Base-by-base conservation (phyloP, 2,113 vertebrate genomes). In the Diphyllodes magnificus region DNA sequence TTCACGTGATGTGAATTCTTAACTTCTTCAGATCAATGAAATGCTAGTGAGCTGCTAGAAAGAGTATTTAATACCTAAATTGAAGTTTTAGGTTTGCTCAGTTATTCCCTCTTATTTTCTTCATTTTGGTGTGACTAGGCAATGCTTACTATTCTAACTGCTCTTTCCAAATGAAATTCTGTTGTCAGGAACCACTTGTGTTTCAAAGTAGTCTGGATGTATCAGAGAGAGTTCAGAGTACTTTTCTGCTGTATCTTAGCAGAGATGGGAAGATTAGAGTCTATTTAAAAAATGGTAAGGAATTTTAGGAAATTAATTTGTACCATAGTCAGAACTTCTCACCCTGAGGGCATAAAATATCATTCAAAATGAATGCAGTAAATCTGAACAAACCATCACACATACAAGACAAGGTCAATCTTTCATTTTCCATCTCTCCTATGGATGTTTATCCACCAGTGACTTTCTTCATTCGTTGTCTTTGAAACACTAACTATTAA, bases 391-490 rank as follows among this genome's bases (percentile, higher is more conserved):
- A 83, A 60, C 7, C 1, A 3, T 20, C 18, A n/a, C 6, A 42
- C 3, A 10, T 24, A 23, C 0, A 1, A 69, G 45, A 19, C 7
- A 82, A 47, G 3, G 15, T 50, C 5, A 56, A 6, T 19, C 37
- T 51, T 75, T 73, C 7, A 22, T 76, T 72, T 93, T 86, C 24
- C 9, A 19, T 35, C 9, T 42, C 45, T 71, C 45, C 25, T 64
- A 5, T 61, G 7, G 30, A 20, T 40, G 10, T 69, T 80, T 90
- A 57, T 21, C 17, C 11, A 33, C 31, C 15, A 40, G 9, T 47
- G 13, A 7, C 63, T 39, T 77, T 83, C 42, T 78, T 54, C 2
- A 13, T 51, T 61, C 44, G 20, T 53, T 87, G 6, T 49, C 16
- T 69, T 84, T 86, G 85, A 85, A 80, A 88, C 25, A 25, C 18